These are phyloP conservation scores for Atta cephalotes DNA, from an alignment of 1,140 invertebrate species.

Conservation along the genomic window DNA sequence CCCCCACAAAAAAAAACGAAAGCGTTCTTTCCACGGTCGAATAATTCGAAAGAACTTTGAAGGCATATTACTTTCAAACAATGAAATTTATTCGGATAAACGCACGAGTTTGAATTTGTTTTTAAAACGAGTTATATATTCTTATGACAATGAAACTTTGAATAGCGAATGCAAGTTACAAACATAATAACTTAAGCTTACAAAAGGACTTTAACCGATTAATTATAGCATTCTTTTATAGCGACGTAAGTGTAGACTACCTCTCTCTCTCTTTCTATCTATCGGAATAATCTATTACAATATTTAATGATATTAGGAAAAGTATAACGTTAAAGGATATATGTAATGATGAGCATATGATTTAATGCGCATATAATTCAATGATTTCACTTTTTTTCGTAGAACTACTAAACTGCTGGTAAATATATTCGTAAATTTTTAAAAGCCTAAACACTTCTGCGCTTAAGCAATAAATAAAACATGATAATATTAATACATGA, in stretches of 20 bases:
- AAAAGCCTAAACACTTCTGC: background rate
- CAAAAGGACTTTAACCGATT: slow-evolving; percentile 2
- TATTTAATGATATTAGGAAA: slow-evolving; percentile 28
- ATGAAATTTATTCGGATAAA: background rate
- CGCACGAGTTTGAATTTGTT: background rate
- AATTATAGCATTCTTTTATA: slow-evolving; percentile 16
- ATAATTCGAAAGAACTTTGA: slow-evolving; percentile 2
- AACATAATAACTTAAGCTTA: background rate
- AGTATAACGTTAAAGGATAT: background rate
- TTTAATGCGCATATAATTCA: background rate
- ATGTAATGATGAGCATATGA: background rate
- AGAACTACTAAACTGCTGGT: background rate
- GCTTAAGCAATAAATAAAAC: background rate
- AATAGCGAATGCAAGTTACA: background rate
- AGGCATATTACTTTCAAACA: slow-evolving; percentile 12
- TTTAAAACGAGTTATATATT: background rate
- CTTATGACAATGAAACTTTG: background rate
- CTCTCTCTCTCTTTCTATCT: background rate
- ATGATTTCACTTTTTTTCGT: slow-evolving; percentile 27
- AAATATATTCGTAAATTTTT: background rate
- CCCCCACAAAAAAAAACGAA: slow-evolving; percentile 78
- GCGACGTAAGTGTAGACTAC: background rate
- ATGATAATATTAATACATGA: background rate
- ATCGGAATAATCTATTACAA: slow-evolving; percentile 20
- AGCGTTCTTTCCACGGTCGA: slow-evolving; percentile 67